phyloP scores from a whole-genome alignment of 1,140 invertebrate genomes.

The Vanessa atalanta region DNA sequence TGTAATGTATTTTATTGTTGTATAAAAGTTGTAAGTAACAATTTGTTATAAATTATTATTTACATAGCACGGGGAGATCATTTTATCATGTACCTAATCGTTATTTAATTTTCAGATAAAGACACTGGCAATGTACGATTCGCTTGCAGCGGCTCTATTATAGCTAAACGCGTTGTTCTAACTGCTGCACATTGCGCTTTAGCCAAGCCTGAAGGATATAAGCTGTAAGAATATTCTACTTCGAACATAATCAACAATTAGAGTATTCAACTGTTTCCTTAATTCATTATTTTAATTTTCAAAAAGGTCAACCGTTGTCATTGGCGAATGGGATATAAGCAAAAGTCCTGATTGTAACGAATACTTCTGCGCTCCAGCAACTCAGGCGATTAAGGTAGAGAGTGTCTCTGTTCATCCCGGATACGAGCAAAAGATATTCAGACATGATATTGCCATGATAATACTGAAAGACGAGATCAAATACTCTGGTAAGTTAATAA shows the following conservation, averaged over 20 bases:
- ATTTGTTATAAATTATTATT: too few relatives aligned
- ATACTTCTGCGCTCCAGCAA: constrained; percentile 84
- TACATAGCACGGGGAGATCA: too few relatives aligned
- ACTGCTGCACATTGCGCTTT: constrained; percentile 88
- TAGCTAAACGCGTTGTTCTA: constrained; percentile 82
- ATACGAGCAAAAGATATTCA: constrained; percentile 85
- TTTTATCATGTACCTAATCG: too few relatives aligned
- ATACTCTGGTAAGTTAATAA: constrained; percentile 82
- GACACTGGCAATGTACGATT: constrained; percentile 83
- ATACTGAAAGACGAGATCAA: constrained; percentile 84
- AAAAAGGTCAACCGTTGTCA: constrained; percentile 82
- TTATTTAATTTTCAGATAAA: constrained; percentile 75
- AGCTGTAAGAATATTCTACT: constrained; percentile 80
- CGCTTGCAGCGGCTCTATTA: constrained; percentile 86
- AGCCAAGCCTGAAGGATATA: constrained; percentile 85
- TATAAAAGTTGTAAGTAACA: too few relatives aligned
- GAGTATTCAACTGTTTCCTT: background rate
- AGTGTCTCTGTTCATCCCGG: constrained; percentile 86
- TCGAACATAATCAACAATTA: background rate
- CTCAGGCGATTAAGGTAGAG: constrained; percentile 84
- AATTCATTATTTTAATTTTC: constrained; percentile 29
- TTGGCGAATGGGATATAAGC: constrained; percentile 84
- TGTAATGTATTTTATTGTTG: too few relatives aligned
- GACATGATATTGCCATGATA: constrained; percentile 85
- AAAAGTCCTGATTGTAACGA: constrained; percentile 84